These are phyloP conservation scores for Nephrotoma guestfalica DNA, from an alignment of 2,888 invertebrate genomes.

Conservation along the genomic window DNA sequence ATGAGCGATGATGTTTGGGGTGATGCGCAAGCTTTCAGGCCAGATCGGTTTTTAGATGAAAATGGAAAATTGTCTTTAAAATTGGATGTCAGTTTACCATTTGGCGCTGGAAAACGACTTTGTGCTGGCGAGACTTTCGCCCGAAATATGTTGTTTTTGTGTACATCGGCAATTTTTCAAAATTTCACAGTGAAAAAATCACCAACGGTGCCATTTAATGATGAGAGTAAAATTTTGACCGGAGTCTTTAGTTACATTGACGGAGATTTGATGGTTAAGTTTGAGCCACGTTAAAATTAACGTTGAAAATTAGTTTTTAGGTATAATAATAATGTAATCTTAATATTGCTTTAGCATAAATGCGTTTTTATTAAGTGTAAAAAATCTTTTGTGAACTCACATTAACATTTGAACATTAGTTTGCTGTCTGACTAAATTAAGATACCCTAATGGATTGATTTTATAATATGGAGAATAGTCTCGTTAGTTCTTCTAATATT, in stretches of 20 bases:
- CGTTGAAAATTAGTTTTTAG: no score
- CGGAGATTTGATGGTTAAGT: neutral
- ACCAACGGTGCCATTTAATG: conserved; percentile 10
- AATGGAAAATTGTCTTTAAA: conserved; percentile 38
- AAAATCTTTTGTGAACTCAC: no score
- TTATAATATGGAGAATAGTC: no score
- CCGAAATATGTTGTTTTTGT: conserved; percentile 46
- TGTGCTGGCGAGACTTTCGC: conserved; percentile 60
- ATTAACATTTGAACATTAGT: no score
- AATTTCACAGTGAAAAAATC: conserved; percentile 42
- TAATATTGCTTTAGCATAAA: no score
- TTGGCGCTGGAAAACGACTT: conserved; percentile 50
- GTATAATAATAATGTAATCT: no score
- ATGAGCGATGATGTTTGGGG: conserved; percentile 43
- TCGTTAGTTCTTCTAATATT: no score
- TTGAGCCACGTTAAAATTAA: neutral
- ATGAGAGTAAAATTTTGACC: neutral
- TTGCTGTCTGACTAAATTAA: no score
- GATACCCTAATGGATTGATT: no score
- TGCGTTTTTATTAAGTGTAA: no score
- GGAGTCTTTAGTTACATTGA: neutral
- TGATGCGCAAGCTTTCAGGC: conserved; percentile 49
- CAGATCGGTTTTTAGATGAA: conserved; percentile 46
- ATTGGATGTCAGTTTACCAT: conserved; percentile 45
- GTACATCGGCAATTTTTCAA: conserved; percentile 44